phyloP scores from a whole-genome alignment of 2,888 invertebrate species.

The Synergus umbraculus region DNA sequence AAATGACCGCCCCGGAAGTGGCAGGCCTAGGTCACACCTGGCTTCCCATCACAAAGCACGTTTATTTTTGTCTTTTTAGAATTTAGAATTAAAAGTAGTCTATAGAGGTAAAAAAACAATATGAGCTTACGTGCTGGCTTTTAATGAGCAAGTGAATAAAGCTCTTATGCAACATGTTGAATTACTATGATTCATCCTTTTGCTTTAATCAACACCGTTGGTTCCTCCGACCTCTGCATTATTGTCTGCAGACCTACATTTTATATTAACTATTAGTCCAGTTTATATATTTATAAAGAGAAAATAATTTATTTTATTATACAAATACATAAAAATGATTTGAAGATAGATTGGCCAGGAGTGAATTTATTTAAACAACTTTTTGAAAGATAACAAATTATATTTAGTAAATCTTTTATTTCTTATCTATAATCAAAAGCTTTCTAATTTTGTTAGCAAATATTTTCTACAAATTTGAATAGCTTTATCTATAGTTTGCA shows the following conservation, averaged over 20 bases:
- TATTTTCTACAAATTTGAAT: background rate
- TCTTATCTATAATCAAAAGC: too few species aligned
- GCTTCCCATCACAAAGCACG: constrained; percentile 41
- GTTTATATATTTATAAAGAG: background rate
- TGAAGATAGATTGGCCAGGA: background rate
- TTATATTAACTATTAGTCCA: background rate
- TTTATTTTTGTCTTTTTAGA: constrained; percentile 38
- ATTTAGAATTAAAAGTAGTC: background rate
- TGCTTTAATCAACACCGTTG: constrained; percentile 8
- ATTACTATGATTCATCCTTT: constrained; percentile 32
- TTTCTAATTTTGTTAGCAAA: too few species aligned
- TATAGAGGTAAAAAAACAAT: constrained; percentile 6
- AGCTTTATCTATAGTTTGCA: background rate
- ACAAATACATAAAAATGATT: background rate
- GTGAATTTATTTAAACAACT: background rate
- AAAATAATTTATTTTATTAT: background rate
- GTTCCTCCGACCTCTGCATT: background rate
- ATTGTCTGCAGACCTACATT: background rate
- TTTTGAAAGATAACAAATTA: too few species aligned
- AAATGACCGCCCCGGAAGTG: constrained; percentile 57
- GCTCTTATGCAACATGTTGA: constrained; percentile 14
- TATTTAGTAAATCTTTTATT: too few species aligned
- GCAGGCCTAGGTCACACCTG: constrained; percentile 44
- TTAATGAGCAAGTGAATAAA: constrained; percentile 15
- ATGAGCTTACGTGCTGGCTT: constrained; percentile 6